phyloP scores from a whole-genome alignment of 2,888 invertebrate species.

The Gandaritis pyraliata region DNA sequence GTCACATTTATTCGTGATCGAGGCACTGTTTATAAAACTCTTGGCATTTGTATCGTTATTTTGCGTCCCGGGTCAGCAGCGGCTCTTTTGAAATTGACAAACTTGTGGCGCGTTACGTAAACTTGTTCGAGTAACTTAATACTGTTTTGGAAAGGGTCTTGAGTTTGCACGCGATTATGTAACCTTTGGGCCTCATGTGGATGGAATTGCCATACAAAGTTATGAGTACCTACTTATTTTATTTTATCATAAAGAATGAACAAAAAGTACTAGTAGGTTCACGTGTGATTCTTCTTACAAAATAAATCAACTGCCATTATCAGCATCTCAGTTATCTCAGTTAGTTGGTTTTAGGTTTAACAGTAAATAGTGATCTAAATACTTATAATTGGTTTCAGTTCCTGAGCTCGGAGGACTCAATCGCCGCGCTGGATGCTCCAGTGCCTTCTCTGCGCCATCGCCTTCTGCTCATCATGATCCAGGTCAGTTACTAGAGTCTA shows the following conservation, averaged over 20 bases:
- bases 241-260: too few species aligned
- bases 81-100: slow-evolving; percentile 32
- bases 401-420: slow-evolving; percentile 73
- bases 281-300: too few species aligned
- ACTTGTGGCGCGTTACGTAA: slow-evolving; percentile 30
- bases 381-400: slow-evolving; percentile 48
- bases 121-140: slow-evolving; percentile 26
- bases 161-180: slow-evolving; percentile 7
- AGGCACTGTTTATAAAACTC: neutral
- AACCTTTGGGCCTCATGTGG: slow-evolving; percentile 2
- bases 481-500: slow-evolving; percentile 58
- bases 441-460: slow-evolving; percentile 86
- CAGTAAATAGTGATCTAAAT: neutral
- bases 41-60: slow-evolving; percentile 14
- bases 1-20: too few species aligned
- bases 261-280: too few species aligned
- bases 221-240: neutral
- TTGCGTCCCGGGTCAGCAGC: slow-evolving; percentile 23
- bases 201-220: neutral
- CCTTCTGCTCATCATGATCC: slow-evolving; percentile 78
- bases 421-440: slow-evolving; percentile 84
- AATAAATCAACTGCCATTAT: too few species aligned
- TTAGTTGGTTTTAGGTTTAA: too few species aligned
- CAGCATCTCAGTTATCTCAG: too few species aligned
- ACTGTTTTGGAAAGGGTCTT: slow-evolving; percentile 24